Percentiles rank a stretch among this genome's conserved stretches.
These are phyloP conservation scores for Poeciliopsis presidionis DNA, from an alignment of 2,797 vertebrate species.

Conservation along the genomic window DNA sequence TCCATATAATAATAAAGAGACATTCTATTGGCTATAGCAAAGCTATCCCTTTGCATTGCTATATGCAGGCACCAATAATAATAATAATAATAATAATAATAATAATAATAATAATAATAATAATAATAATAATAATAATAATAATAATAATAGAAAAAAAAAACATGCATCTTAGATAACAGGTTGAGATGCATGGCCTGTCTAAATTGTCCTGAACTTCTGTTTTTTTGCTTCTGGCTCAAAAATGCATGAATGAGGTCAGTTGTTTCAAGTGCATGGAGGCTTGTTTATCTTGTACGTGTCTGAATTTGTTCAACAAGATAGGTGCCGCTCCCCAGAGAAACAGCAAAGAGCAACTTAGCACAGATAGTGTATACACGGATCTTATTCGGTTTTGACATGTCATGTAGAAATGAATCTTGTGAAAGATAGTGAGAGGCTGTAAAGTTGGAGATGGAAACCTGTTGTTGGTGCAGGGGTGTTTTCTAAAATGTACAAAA, in stretches of 20 bases:
- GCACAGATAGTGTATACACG: neutral
- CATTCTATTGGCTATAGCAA: no score
- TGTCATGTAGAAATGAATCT: neutral
- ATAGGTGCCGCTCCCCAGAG: neutral
- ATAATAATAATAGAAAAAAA: no score
- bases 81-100: no score
- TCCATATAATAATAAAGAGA: no score
- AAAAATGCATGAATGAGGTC: neutral
- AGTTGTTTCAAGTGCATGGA: neutral
- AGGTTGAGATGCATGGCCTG: neutral
- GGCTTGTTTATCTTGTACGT: neutral
- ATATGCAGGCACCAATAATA: no score
- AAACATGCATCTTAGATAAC: neutral
- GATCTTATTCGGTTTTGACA: neutral
- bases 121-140: no score
- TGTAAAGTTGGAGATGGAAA: neutral
- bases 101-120: no score
- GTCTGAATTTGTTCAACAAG: neutral
- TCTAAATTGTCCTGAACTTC: neutral
- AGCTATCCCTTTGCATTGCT: no score
- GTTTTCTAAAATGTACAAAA: slow-evolving; percentile 4
- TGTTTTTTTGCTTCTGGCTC: neutral
- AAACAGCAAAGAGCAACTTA: neutral
- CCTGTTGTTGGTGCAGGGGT: slow-evolving; percentile 5
- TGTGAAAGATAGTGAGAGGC: neutral